Evolutionary conservation across 2,113 vertebrate genomes (phyloP), one percentile per base, ranked within the genome.

Genomic region (Lasiurus borealis): DNA sequence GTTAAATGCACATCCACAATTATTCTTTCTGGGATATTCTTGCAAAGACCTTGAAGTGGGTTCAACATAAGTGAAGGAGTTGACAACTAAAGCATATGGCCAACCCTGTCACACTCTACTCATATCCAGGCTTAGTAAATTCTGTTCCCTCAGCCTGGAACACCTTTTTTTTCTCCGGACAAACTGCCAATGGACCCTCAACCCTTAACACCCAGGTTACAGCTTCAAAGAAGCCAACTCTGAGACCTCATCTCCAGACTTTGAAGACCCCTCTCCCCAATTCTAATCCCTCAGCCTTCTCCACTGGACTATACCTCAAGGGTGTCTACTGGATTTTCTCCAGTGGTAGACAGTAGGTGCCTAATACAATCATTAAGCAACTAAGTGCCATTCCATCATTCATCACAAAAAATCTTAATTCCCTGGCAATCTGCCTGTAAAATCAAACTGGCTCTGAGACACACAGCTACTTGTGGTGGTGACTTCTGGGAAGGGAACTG

Each of bases 361-460:
- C 36, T 25, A 64, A 80, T 46, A 91, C 29, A 84, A 54, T 88
- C 66, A 71, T 84, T 62, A 90, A 93, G 54, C 34, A 54, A 64
- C 44, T 50, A 71, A 40, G 27, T 75, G 44, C 29, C 6, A 3
- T 76, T 75, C 54, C 75, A 66, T 71, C 15, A 8, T 46, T 80
- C 44, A 50, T 25, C 27, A 52, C 8, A 23, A 23, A 50, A 73
- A 77, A 90, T 66, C 69, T 46, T 92, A 89, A 90, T 15, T 86
- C 27, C 34, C 52, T n/a, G 57, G 48, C 27, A 77, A 86, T 73
- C 64, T n/a, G 44, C 19, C 14, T 80, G 29, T 78, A 64, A 81
- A 96, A 40, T 46, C 27, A 44, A 52, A 86, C 59, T 29, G 44
- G 83, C 78, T 85, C 64, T 89, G 48, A 69, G 57, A 81, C 75